Conservation (phyloP, 2,797 vertebrate genomes). For the Bradypus variegatus region DNA sequence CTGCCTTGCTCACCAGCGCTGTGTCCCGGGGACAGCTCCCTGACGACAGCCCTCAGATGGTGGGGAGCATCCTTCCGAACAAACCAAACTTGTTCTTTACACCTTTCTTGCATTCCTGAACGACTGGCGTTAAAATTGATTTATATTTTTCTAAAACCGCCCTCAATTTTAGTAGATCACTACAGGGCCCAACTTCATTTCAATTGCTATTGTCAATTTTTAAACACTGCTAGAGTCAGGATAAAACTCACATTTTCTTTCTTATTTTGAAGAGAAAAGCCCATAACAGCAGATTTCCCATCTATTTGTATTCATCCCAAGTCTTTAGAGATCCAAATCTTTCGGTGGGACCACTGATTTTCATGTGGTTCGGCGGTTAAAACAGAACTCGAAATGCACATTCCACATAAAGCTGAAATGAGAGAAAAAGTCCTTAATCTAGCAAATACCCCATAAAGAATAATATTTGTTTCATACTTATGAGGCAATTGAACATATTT, state of each 20-base stretch:
- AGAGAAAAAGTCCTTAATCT: slow-evolving; percentile 9
- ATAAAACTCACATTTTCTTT: background rate
- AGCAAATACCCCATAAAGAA: background rate
- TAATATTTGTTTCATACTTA: slow-evolving; percentile 42
- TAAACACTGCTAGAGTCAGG: background rate
- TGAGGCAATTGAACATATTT: background rate
- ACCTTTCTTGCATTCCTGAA: background rate
- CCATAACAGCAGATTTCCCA: background rate
- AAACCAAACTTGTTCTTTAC: background rate
- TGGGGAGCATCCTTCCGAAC: background rate
- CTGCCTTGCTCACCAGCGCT: too few species aligned
- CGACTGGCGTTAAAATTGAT: background rate
- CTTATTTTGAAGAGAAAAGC: background rate
- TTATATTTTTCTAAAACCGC: slow-evolving; percentile 1
- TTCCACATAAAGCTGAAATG: slow-evolving; percentile 2
- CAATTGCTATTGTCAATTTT: background rate
- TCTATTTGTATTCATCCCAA: background rate
- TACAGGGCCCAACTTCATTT: background rate
- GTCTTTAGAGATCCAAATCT: background rate
- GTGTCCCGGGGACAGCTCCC: background rate
- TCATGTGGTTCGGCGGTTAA: background rate
- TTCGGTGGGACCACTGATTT: background rate
- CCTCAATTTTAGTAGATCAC: background rate
- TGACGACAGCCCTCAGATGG: background rate
- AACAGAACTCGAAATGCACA: background rate